Conservation (phyloP, 2,888 invertebrate genomes). For the Polymixis flavicincta region DNA sequence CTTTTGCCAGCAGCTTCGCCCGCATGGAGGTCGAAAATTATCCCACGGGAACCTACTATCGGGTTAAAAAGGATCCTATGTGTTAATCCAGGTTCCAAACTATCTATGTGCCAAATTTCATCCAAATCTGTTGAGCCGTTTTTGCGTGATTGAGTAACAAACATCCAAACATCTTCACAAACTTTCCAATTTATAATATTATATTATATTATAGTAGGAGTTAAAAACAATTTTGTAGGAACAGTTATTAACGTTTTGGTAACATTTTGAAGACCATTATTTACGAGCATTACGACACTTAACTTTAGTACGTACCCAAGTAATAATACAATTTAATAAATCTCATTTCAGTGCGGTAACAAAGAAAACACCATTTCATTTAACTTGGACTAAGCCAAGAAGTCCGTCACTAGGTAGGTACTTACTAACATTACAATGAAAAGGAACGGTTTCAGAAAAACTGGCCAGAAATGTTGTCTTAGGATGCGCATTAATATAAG, state of each 20-base stretch:
- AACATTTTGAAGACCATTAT: slow-evolving; percentile 14
- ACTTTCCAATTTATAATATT: too few species aligned
- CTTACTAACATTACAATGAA: slow-evolving; percentile 14
- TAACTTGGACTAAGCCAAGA: slow-evolving; percentile 8
- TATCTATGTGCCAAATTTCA: too few species aligned
- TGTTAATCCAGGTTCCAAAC: too few species aligned
- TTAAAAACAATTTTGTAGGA: background rate
- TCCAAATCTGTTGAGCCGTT: too few species aligned
- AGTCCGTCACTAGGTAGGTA: slow-evolving; percentile 5
- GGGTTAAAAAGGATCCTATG: too few species aligned
- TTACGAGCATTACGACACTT: slow-evolving; percentile 19
- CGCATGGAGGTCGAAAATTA: too few species aligned
- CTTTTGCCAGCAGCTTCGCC: too few species aligned
- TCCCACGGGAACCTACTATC: too few species aligned
- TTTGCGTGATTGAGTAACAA: too few species aligned
- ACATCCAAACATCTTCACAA: too few species aligned
- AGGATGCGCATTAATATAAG: slow-evolving; percentile 7
- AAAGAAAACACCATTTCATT: slow-evolving; percentile 29
- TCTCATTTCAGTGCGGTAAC: slow-evolving; percentile 13
- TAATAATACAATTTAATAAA: slow-evolving; percentile 14
- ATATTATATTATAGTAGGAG: too few species aligned
- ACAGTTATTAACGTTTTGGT: background rate
- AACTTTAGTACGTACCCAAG: background rate
- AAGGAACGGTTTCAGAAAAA: slow-evolving; percentile 20
- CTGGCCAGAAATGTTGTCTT: slow-evolving; percentile 13